Evolutionary conservation across 2,113 vertebrate species (phyloP), one percentile per base, ranked within the genome.

Genomic region (Brachyistius frenatus): DNA sequence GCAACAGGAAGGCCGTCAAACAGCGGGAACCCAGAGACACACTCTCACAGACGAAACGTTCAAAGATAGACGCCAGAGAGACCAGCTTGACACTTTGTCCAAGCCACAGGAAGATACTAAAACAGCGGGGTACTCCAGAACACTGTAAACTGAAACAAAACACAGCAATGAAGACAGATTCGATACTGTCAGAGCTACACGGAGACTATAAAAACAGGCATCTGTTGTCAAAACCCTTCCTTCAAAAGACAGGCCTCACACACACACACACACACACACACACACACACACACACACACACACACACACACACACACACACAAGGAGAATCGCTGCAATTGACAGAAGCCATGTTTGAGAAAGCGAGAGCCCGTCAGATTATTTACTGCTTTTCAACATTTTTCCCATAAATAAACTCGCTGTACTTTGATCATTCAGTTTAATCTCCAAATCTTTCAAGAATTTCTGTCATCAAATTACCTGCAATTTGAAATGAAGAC

Each of bases 51-150:
- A 69, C 72, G 61, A 35, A 76, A 36, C 30, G 3, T 4, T 31
- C 37, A 55, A 56, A 79, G 60, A 76, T 36, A 46, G 47, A 76
- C 53, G 81, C 52, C 41, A 44, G 41, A 44, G 41, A 71, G 55
- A 73, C 41, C 10, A 11, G 13, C 68, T 73, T 61, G 60, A 80
- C 76, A 73, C 49, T 66, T 60, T 73, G 66, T 78, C 69, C 16
- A 64, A 86, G 81, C 84, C 79, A 73, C 73, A 63, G 84, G 74
- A 77, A 83, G 68, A 72, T 54, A 79, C 55, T 85, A 71, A 88
- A 88, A 74, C 89, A 90, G 89, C 79, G 61, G 86, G 85, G 15
- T 58, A n/a, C 83, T 81, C 57, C 89, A 82, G 56, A 78, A 60
- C 62, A 36, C 7, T 35, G 68, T 72, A 69, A 76, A 83, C 46